Base-by-base conservation (phyloP, 2,113 vertebrate genomes). In the Phocoena sinus region DNA sequence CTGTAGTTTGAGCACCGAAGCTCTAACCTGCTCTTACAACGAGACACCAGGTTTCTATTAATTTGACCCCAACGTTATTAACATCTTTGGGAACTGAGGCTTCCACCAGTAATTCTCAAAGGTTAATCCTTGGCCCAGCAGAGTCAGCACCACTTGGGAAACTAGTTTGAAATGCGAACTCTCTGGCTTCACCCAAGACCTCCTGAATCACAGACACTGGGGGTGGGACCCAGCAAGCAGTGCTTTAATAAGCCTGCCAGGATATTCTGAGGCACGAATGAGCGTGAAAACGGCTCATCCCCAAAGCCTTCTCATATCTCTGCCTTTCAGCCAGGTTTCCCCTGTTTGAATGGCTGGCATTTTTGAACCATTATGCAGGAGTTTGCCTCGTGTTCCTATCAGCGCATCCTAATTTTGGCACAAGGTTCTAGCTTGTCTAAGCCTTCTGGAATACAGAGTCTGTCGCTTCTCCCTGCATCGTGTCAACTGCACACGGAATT, bases 1-100 rank as follows among this genome's bases (percentile, higher is more conserved):
- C 25, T 58, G 1, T 21, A 2, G 18, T 13, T 47, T 3, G 6
- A 77, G 23, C 1, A 0, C 2, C 0, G 28, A 67, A 26, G 3
- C 21, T 47, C 26, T 81, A 25, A 23, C 36, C 44, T 94, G 80
- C 84, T 93, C 50, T 7, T 8, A 33, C 53, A 53, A 2, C 6
- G n/a, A 47, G 53, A 67, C 25, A 13, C 15, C 17, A 3, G 31
- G 3, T 63, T 71, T 56, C 89, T 73, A n/a, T 74, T 47, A 73
- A 68, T 17, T 10, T 65, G 79, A 74, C 14, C 89, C 26, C 25
- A 21, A 9, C n/a, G 25, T 33, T 47, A 12, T 31, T 62, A 53
- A 41, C 15, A 7, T 60, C 67, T 82, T 92, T 73, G 47, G 81
- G 91, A 77, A 47, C 1, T 1, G 21, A 70, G 21, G 53, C 6